Percentiles rank a stretch among this genome's conserved stretches.
These are phyloP conservation scores for Atrina japonica DNA, from an alignment of 2,888 invertebrate genomes.

Conservation along the genomic window DNA sequence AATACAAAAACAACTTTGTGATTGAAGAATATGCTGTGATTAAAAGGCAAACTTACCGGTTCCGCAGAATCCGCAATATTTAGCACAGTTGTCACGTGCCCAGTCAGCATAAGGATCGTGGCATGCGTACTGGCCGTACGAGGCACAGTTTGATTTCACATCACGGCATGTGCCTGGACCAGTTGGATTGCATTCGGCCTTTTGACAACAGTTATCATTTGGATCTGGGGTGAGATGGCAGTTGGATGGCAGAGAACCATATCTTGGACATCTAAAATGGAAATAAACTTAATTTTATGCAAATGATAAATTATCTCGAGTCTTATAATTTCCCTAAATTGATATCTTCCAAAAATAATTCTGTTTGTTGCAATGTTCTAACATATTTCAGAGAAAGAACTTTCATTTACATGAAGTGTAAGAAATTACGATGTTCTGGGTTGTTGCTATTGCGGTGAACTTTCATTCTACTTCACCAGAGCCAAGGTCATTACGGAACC, in stretches of 20 bases:
- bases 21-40: no score
- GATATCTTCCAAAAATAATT: no score
- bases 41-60: no score
- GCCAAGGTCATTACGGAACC: no score
- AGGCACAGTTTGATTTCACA: constrained; percentile 59
- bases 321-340: background rate
- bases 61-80: constrained; percentile 62
- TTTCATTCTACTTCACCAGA: no score
- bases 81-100: constrained; percentile 65
- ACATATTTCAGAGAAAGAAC: no score
- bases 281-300: background rate
- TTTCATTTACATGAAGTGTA: no score
- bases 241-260: constrained; percentile 58
- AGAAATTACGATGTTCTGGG: no score
- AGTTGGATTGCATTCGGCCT: constrained; percentile 60
- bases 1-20: no score
- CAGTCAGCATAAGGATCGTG: constrained; percentile 57
- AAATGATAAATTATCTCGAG: background rate
- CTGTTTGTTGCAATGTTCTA: no score
- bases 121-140: constrained; percentile 55
- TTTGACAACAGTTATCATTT: constrained; percentile 64
- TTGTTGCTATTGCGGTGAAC: no score
- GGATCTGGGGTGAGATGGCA: constrained; percentile 60
- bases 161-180: constrained; percentile 52
- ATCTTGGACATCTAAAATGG: constrained; percentile 59